Conservation (phyloP, 2,113 vertebrate genomes). For the Phaethon lepturus region DNA sequence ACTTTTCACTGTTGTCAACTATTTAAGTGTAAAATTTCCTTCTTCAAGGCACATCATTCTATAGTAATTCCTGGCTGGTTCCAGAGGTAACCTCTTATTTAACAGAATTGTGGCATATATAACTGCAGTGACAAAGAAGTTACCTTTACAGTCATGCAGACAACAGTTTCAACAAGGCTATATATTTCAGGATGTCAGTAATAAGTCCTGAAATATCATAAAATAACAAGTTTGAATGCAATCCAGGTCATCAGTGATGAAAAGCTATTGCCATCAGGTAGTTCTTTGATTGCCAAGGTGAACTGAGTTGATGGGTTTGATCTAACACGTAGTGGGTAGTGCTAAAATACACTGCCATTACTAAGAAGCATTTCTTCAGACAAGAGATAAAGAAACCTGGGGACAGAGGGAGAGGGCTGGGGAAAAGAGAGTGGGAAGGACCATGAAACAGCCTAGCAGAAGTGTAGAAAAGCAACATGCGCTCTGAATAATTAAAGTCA, state of each 20-base stretch:
- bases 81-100: background rate
- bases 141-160: background rate
- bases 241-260: background rate
- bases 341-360: background rate
- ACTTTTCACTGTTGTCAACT: background rate
- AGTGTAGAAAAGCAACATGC: background rate
- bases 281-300: background rate
- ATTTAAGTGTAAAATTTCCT: background rate
- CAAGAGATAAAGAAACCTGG: background rate
- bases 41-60: background rate
- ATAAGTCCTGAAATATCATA: background rate
- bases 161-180: background rate
- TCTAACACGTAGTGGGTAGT: fast-evolving
- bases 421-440: background rate
- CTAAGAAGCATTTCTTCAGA: background rate
- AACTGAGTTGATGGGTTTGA: background rate
- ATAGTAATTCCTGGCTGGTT: background rate
- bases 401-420: background rate
- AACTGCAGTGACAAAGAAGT: background rate
- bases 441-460: background rate
- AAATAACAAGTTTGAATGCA: background rate
- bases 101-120: background rate
- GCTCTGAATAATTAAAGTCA: background rate
- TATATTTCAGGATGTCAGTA: background rate
- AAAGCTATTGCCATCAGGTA: background rate